Base-by-base conservation (phyloP, 2,888 invertebrate species). In the Scaptomyza tumidula region DNA sequence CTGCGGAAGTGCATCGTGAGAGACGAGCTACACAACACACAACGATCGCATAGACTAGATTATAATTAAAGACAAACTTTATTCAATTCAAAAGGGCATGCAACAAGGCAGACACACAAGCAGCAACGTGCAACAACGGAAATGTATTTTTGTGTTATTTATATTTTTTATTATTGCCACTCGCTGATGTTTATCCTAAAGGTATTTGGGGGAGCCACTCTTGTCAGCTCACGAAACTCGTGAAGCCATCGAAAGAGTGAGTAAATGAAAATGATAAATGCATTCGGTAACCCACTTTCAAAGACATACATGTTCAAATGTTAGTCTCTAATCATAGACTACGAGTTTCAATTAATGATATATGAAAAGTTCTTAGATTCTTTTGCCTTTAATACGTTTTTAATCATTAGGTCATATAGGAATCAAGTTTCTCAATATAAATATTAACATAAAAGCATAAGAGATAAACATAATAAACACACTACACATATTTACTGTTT, bases 61-160 rank as follows among this genome's bases (percentile, higher is more conserved):
- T 58, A 72, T 57, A 73, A 78, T 75, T 68, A 78, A 72, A 44
- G 44, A 31, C 53, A 16, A 65, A 54, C 45, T 56, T 69, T 69
- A 71, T 73, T 83, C 84, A 83, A 76, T 80, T 64, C 77, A 80
- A 59, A 71, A 66, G 61, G 48, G 53, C 64, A 43, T 78, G 64
- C 78, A 65, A 50, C 65, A 43, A 35, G 55, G 19, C 41, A 41
- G 4, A 14, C 35, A 37, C n/a, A 37, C 39, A 14, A 14, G 14
- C 14, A 39, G 14, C 45, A 55, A 57, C 68, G 46, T 48, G 75
- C 75, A 64, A 71, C 88, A 85, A 60, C 82, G 88, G 82, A 87
- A 85, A 73, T 75, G 56, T 48, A 58, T 58, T 64, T 14, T 73
- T 63, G 9, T 59, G 37, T 50, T 48, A 60, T 58, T 64, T 39